Conservation (phyloP, 1,140 invertebrate genomes). For the Diorhabda sublineata region DNA sequence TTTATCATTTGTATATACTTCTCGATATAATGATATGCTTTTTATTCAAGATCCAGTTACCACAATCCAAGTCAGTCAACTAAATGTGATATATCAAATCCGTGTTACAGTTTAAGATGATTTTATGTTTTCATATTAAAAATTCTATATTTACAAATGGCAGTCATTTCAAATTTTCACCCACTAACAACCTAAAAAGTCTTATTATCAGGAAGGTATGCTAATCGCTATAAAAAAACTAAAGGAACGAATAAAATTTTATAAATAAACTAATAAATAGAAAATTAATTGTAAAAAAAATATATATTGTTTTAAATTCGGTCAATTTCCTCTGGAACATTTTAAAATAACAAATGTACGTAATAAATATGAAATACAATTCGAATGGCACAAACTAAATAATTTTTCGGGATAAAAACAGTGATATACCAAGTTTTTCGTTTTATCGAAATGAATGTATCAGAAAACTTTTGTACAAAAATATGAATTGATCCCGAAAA, state of each 20-base stretch:
- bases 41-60: too few relatives aligned
- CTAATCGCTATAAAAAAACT: constrained; percentile 8
- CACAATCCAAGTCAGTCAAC: too few relatives aligned
- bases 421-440: too few relatives aligned
- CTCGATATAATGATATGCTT: too few relatives aligned
- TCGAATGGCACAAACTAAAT: too few relatives aligned
- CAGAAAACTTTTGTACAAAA: not conserved
- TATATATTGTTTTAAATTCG: not conserved
- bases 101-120: too few relatives aligned
- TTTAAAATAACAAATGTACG: too few relatives aligned
- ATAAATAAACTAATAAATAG: constrained; percentile 1
- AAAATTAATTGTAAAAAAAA: not conserved
- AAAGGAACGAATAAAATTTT: not conserved
- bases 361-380: too few relatives aligned
- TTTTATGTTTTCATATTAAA: not conserved
- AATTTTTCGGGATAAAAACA: too few relatives aligned
- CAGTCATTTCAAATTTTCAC: constrained; percentile 21
- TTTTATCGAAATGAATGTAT: too few relatives aligned
- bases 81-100: too few relatives aligned
- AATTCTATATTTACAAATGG: constrained; percentile 31
- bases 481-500: not conserved
- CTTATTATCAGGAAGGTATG: constrained; percentile 23
- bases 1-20: not conserved
- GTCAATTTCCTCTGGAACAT: too few relatives aligned
- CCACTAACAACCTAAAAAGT: constrained; percentile 19